Conservation (phyloP, 1,140 invertebrate species). For the Zaprionus tsacasi region DNA sequence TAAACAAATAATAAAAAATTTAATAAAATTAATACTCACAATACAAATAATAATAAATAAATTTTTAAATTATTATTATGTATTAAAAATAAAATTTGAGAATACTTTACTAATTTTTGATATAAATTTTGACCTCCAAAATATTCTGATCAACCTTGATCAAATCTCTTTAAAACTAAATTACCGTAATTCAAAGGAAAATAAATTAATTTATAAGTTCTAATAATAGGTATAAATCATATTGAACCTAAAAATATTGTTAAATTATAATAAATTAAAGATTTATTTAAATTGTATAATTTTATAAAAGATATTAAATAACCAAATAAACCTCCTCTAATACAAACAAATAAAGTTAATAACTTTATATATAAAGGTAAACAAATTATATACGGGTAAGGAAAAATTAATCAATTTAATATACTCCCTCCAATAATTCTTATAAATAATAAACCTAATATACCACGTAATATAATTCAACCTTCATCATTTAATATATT, state of each 20-base stretch:
- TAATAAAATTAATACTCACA: conserved; percentile 83
- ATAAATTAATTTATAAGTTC: conserved; percentile 67
- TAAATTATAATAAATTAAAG: conserved; percentile 79
- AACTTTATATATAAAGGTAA: conserved; percentile 84
- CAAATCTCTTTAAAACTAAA: conserved; percentile 79
- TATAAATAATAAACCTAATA: conserved; percentile 85
- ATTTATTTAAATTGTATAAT: conserved; percentile 81
- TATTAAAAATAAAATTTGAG: conserved; percentile 53
- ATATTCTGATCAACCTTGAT: conserved; percentile 85
- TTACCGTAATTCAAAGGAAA: conserved; percentile 47
- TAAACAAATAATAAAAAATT: conserved; percentile 83
- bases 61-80: conserved; percentile 85
- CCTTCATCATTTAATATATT: conserved; percentile 84
- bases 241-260: conserved; percentile 79
- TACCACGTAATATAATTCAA: conserved; percentile 84
- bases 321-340: conserved; percentile 78
- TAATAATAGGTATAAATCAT: conserved; percentile 84
- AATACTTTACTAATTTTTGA: conserved; percentile 60
- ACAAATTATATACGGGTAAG: conserved; percentile 85
- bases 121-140: conserved; percentile 83
- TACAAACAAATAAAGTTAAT: conserved; percentile 84
- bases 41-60: conserved; percentile 85
- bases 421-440: conserved; percentile 84
- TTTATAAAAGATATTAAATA: conserved; percentile 83
- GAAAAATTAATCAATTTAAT: conserved; percentile 85